These are phyloP conservation scores for Loris lydekkerianus DNA, from an alignment of 2,797 vertebrate species.

Conservation along the genomic window DNA sequence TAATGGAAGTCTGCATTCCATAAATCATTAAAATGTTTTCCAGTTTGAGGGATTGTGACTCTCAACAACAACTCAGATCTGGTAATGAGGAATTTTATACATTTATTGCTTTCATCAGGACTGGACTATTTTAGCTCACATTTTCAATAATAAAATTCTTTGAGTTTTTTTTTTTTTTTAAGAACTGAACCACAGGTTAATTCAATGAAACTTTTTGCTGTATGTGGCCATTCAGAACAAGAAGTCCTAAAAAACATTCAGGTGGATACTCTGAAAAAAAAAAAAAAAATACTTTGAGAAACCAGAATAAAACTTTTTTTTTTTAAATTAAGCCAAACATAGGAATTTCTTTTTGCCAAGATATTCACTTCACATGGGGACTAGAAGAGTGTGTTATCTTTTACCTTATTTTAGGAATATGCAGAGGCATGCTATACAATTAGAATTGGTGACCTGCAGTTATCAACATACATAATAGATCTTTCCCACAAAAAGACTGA, in stretches of 20 bases:
- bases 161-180: neutral
- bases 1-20: neutral
- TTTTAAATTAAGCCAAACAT: neutral
- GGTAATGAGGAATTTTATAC: neutral
- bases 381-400: neutral
- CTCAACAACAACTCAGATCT: neutral
- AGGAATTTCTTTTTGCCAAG: neutral
- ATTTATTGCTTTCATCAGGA: neutral
- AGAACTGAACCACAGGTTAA: neutral
- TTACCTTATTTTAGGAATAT: neutral
- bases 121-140: neutral
- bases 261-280: neutral
- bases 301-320: neutral
- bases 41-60: neutral
- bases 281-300: neutral
- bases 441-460: neutral
- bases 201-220: neutral
- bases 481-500: neutral
- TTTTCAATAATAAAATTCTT: neutral
- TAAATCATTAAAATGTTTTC: conserved; percentile 22
- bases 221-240: neutral
- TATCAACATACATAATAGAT: neutral
- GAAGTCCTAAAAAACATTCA: neutral
- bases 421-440: neutral
- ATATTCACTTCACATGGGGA: neutral